Evolutionary conservation across 2,797 vertebrate species (phyloP).

Genomic region (Pyrocephalus nanus): DNA sequence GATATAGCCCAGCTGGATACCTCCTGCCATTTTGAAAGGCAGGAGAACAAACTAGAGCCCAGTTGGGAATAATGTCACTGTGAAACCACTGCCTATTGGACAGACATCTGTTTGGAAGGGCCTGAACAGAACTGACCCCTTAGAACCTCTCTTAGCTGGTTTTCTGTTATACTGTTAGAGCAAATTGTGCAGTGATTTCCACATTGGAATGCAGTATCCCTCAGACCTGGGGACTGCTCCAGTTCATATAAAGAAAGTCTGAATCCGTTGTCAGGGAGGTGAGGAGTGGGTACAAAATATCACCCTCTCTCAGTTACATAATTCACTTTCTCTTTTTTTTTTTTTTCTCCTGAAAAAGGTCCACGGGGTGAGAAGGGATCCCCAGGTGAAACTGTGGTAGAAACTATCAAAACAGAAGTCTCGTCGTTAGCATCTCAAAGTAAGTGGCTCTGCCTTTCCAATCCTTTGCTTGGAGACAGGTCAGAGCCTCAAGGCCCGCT

Average conservation of each 20-base stretch:
- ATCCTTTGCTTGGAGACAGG: neutral
- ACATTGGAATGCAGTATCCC: neutral
- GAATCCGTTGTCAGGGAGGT: neutral
- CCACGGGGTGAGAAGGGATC: conserved; percentile 82
- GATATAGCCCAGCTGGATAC: neutral
- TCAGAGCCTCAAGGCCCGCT: neutral
- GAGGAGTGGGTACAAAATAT: neutral
- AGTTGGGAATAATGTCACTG: neutral
- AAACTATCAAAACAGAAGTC: conserved; percentile 59
- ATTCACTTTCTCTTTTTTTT: neutral
- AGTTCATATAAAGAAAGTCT: neutral
- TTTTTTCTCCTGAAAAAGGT: conserved; percentile 70
- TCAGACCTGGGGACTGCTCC: neutral
- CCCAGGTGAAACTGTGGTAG: conserved; percentile 74
- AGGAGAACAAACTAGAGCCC: neutral
- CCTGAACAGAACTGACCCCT: neutral
- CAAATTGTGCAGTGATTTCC: neutral
- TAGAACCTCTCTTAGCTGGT: neutral
- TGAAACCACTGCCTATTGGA: neutral
- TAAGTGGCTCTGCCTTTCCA: conserved; percentile 6
- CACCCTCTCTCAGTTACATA: neutral
- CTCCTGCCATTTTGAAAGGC: neutral
- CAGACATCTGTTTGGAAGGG: neutral
- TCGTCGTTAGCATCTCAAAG: conserved; percentile 60
- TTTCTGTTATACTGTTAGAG: neutral